A percentile compares a stretch with the other conserved stretches of the same genome.
phyloP scores from a whole-genome alignment of 2,888 invertebrate genomes.

The Euplexia lucipara region DNA sequence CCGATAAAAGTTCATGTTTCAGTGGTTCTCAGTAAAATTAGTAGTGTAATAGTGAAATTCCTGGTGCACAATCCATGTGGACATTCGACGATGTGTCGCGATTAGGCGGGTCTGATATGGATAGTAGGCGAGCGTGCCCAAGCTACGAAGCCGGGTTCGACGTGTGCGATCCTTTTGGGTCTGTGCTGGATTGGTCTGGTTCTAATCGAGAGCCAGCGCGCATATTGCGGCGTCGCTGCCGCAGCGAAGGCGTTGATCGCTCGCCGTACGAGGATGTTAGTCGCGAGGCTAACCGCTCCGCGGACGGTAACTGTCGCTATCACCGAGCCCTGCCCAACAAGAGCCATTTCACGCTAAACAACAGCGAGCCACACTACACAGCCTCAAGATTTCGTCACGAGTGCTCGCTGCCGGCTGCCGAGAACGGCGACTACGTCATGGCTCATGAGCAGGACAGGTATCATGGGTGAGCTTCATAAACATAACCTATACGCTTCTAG shows the following conservation, averaged over 20 bases:
- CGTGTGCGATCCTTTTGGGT: constrained; percentile 85
- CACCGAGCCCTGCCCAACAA: constrained; percentile 80
- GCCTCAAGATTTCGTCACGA: constrained; percentile 78
- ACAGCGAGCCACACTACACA: constrained; percentile 75
- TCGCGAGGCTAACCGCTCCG: constrained; percentile 78
- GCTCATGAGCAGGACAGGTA: constrained; percentile 80
- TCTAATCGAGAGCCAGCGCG: constrained; percentile 83
- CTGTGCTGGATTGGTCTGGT: constrained; percentile 84
- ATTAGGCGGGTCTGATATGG: constrained; percentile 85
- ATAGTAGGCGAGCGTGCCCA: constrained; percentile 85
- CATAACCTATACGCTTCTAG: constrained; percentile 70
- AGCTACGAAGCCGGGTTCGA: constrained; percentile 88
- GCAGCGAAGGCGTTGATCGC: constrained; percentile 88
- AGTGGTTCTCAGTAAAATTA: constrained; percentile 83
- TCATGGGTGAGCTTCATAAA: constrained; percentile 77
- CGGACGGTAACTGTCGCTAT: constrained; percentile 74
- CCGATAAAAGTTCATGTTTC: constrained; percentile 80
- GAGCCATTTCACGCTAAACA: constrained; percentile 85
- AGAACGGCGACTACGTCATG: constrained; percentile 88
- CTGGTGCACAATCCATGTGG: constrained; percentile 83
- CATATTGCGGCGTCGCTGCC: constrained; percentile 87
- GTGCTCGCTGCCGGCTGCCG: constrained; percentile 81
- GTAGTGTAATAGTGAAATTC: constrained; percentile 84
- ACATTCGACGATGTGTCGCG: constrained; percentile 84
- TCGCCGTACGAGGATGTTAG: constrained; percentile 88